A percentile compares a stretch with the other conserved stretches of the same genome.
Evolutionary conservation across 2,113 vertebrate genomes (phyloP).

Genomic region (Gambusia holbrooki): DNA sequence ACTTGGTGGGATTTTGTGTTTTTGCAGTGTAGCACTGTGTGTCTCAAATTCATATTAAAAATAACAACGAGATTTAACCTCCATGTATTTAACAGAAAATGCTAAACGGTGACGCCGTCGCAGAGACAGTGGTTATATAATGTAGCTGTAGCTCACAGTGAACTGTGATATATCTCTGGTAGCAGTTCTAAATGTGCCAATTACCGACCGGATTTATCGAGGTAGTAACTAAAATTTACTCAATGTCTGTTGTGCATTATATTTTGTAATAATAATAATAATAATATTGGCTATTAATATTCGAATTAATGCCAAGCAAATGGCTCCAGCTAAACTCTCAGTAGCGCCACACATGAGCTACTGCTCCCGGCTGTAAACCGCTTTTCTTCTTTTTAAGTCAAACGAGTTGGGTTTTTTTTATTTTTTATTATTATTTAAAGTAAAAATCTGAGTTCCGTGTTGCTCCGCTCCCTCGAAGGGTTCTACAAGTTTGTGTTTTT

Average conservation of each 20-base stretch:
- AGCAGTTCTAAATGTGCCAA: conserved; percentile 93
- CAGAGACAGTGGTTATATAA: conserved; percentile 82
- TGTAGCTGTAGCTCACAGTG: conserved; percentile 82
- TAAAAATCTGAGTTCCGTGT: no score
- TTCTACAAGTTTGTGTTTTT: no score
- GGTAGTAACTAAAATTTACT: conserved; percentile 83
- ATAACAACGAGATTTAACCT: conserved; percentile 43
- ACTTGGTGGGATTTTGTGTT: no score
- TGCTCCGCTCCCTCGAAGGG: no score
- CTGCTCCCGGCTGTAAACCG: no score
- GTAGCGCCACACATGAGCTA: conserved; percentile 81
- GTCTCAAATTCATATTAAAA: conserved; percentile 48
- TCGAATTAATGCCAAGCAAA: conserved; percentile 63
- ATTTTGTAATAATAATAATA: conserved; percentile 83
- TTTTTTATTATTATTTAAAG: no score
- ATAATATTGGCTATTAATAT: conserved; percentile 71
- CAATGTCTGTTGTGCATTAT: conserved; percentile 88
- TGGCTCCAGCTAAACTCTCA: conserved; percentile 75
- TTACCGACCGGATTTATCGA: conserved; percentile 87
- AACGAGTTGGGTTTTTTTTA: no score
- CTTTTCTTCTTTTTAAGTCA: no score
- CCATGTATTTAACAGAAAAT: conserved; percentile 58
- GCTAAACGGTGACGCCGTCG: conserved; percentile 36
- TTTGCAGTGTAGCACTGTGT: conserved; percentile 55
- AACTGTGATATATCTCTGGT: conserved; percentile 83